A percentile compares a stretch with the other conserved stretches of the same genome.
Evolutionary conservation across 1,140 invertebrate genomes (phyloP).

Genomic region (Saccostrea echinata): DNA sequence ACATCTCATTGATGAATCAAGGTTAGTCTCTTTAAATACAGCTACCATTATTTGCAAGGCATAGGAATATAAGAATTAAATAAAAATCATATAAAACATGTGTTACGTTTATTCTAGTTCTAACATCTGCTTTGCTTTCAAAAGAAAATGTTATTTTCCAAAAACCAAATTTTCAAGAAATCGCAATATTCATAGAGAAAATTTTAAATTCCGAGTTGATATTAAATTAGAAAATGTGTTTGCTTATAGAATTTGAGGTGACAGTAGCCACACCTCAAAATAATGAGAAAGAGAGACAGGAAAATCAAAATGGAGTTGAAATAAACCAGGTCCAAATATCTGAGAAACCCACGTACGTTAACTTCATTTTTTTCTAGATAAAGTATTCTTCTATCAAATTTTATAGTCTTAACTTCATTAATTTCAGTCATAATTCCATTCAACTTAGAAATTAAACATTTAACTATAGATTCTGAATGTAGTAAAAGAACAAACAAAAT

Average conservation of each 20-base stretch:
- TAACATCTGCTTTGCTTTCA: background rate
- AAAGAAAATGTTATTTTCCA: no score
- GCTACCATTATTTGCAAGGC: background rate
- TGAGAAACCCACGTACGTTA: background rate
- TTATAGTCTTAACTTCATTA: background rate
- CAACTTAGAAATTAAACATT: background rate
- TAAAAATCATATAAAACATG: background rate
- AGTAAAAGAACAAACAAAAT: no score
- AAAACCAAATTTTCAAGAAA: background rate
- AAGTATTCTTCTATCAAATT: background rate
- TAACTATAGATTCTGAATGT: background rate
- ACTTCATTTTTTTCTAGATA: background rate
- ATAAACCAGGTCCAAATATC: background rate
- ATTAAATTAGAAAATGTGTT: background rate
- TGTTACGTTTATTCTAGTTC: background rate
- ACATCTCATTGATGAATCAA: background rate
- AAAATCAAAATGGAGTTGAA: background rate
- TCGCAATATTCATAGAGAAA: background rate
- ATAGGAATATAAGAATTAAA: background rate
- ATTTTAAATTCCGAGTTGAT: background rate
- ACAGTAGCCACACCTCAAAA: background rate
- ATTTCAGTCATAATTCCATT: background rate
- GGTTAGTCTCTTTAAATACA: background rate
- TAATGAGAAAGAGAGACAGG: background rate
- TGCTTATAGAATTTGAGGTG: background rate